Percentiles rank a stretch among this genome's conserved stretches.
Conservation (phyloP, 2,113 vertebrate genomes). For the Melanocharis versteri region DNA sequence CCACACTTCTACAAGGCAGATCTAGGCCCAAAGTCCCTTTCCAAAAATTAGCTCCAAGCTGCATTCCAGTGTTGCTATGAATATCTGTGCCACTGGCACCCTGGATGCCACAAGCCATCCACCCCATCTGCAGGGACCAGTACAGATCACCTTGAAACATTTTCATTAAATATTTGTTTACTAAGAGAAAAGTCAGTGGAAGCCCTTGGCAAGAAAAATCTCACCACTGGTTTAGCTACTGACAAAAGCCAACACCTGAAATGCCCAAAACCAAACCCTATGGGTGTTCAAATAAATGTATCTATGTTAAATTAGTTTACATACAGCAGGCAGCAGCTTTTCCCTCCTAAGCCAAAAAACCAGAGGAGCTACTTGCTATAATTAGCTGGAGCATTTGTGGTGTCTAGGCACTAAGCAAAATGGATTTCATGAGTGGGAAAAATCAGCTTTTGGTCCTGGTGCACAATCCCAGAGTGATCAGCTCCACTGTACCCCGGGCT, state of each 20-base stretch:
- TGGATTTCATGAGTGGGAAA: background rate
- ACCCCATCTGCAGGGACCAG: background rate
- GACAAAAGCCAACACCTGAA: background rate
- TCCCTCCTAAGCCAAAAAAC: background rate
- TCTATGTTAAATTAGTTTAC: background rate
- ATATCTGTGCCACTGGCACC: constrained; percentile 5
- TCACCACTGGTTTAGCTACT: background rate
- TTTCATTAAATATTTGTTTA: background rate
- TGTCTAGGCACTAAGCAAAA: background rate
- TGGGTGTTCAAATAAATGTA: background rate
- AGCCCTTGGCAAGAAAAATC: background rate
- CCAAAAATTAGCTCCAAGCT: background rate
- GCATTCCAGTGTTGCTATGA: constrained; percentile 49
- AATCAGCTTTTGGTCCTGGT: background rate
- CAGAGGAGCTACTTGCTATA: background rate
- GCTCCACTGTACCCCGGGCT: background rate
- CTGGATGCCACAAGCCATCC: background rate
- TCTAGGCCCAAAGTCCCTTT: background rate
- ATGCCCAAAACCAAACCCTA: background rate
- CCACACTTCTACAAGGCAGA: background rate
- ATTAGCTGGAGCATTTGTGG: constrained; percentile 6
- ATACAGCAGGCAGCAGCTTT: background rate
- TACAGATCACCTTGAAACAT: background rate
- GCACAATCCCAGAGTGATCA: background rate
- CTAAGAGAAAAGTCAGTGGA: background rate